Evolutionary conservation across 2,113 vertebrate species (phyloP), one percentile per base, ranked within the genome.

Genomic region (Microtus montanus): DNA sequence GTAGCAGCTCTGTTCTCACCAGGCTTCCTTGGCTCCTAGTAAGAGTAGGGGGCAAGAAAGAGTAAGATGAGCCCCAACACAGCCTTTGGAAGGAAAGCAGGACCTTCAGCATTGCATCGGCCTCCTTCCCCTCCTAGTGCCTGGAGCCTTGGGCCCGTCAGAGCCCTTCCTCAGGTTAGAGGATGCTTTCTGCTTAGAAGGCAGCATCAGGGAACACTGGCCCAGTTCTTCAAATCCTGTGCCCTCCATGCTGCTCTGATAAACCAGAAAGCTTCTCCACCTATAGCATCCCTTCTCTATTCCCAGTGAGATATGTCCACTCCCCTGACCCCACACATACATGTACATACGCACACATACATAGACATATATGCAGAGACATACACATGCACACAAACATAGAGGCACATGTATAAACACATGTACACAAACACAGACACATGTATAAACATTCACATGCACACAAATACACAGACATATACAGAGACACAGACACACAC

Each of bases 71-170:
- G 17, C 28, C 44, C 38, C 63, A 63, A 1, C 9, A 33, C 26
- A 15, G 68, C 35, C 61, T 14, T 92, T 77, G 24, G 3, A 80
- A 89, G 95, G 78, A 78, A 83, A 85, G 58, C 2, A 20, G 22
- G 70, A 33, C 83, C 9, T 88, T 70, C n/a, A 54, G 66, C 2
- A 44, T 30, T 71, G 61, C n/a, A 9, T 58, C 52, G 7, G 4
- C 13, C 3, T 93, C 91, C 97, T 90, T 82, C 80, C n/a, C 52
- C 11, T 24, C 41, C 64, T 49, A 44, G 49, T n/a, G 28, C 47
- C 49, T 74, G 1, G 20, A 0, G 63, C n/a, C 68, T 33, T 4
- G 33, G 28, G 6, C 10, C 73, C 10, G 24, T 0, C 7, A 26
- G 26, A 26, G 13, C 52, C 38, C 66, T 54, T 52, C n/a, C 84